Base-by-base conservation (phyloP, 1,140 invertebrate genomes). In the Agraylea sexmaculata region DNA sequence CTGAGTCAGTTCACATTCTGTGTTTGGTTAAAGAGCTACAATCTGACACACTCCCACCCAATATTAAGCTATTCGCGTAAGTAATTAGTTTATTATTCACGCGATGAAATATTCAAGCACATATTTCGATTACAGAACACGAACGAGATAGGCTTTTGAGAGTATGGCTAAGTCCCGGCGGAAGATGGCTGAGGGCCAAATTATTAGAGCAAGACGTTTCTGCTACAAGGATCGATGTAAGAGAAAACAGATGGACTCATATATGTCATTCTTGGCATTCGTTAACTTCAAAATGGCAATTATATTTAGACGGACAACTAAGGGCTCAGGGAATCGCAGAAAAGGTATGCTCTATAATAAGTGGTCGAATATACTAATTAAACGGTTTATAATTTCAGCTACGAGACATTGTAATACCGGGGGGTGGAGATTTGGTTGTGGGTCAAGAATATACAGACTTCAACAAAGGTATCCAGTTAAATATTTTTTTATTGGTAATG, bases 1-100 rank as follows among this genome's bases (percentile, higher is more conserved):
- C 55, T 80, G 28, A 58, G 52, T 4, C 73, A 78, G 49, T 79
- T 78, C 45, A 79, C 76, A 2, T 75, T 77, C 44, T 80, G 77
- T 49, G 55, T 73, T 4, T 79, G 77, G 77, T 44, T 78, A 20
- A 64, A 70, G 39, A 68, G 74, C 23, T 62, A 58, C 36, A 74
- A 77, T 43, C 52, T 78, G 7, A 66, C 62, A 0, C 56, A 66
- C 31, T 61, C 71, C n/a, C 76, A 79, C 54, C 73, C 70, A 3
- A 59, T 80, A 32, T 69, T 80, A 38, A 75, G 75, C 4, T 80
- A 78, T 50, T 72, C 75, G 18, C 70, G 77, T 78, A 56, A 71
- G 75, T 70, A 8, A 6, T 10, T 18, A 31, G 30, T 15, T 10
- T 10, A 31, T 31, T 31, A 11, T 31, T 31, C 30, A 31, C 15